A percentile compares a stretch with the other conserved stretches of the same genome.
Evolutionary conservation across 2,797 vertebrate species (phyloP).

Genomic region (Triplophysa yarkandensis): DNA sequence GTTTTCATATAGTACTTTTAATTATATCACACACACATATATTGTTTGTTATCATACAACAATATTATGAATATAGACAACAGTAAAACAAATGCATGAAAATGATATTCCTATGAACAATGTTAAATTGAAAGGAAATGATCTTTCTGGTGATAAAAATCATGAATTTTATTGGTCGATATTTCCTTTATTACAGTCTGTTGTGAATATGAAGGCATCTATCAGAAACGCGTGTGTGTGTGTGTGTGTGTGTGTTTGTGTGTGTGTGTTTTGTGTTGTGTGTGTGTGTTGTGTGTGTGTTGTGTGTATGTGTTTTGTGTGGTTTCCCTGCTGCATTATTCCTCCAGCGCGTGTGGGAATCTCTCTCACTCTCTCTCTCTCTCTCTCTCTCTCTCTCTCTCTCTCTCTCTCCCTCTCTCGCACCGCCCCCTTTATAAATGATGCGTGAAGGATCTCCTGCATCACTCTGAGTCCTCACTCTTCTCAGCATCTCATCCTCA

Average conservation of each 20-base stretch:
- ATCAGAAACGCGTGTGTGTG: constrained; percentile 6
- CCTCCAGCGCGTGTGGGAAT: constrained; percentile 59
- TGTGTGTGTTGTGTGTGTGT: constrained; percentile 13
- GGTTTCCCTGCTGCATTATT: constrained; percentile 55
- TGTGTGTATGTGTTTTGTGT: constrained; percentile 12
- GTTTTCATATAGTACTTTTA: too few relatives aligned
- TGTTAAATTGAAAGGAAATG: too few relatives aligned
- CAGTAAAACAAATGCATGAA: too few relatives aligned
- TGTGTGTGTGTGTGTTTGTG: background rate
- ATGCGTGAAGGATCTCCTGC: constrained; percentile 58
- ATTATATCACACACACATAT: too few relatives aligned
- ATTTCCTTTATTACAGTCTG: background rate
- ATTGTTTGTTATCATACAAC: too few relatives aligned
- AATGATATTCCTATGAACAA: too few relatives aligned
- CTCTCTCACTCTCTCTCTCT: constrained; percentile 66
- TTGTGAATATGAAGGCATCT: constrained; percentile 2
- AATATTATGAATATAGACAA: too few relatives aligned
- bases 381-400: constrained; percentile 64
- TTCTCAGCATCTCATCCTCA: constrained; percentile 28
- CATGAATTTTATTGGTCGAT: background rate
- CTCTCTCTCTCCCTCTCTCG: constrained; percentile 54
- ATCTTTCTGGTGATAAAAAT: too few relatives aligned
- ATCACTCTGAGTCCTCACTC: constrained; percentile 51
- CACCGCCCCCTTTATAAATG: constrained; percentile 63
- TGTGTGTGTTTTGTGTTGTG: too few relatives aligned